phyloP scores from a whole-genome alignment of 2,888 invertebrate species.

The Habrosyne pyritoides region DNA sequence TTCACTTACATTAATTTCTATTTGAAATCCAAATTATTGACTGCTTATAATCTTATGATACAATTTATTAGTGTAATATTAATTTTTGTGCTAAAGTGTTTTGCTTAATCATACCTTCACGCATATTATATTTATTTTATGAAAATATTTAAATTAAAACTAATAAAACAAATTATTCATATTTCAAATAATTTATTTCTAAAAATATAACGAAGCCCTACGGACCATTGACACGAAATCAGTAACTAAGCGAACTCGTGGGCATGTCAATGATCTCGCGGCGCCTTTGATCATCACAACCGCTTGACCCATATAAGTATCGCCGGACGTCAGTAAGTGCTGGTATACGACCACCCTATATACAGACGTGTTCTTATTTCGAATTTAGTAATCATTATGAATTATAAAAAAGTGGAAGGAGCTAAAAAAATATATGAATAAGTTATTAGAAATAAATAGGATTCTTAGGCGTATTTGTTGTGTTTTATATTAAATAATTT shows the following conservation, averaged over 20 bases:
- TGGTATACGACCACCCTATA: constrained; percentile 36
- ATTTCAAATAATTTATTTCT: constrained; percentile 16
- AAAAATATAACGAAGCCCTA: constrained; percentile 17
- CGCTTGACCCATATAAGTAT: constrained; percentile 59
- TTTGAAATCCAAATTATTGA: no score
- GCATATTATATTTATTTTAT: no score
- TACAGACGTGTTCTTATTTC: constrained; percentile 24
- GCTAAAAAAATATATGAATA: neutral
- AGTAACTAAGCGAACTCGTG: constrained; percentile 41
- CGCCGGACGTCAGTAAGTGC: constrained; percentile 53
- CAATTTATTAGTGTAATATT: no score
- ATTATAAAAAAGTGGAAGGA: neutral
- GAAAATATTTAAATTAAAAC: no score
- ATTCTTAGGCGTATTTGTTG: no score
- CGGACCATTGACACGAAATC: constrained; percentile 53
- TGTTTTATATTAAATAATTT: no score
- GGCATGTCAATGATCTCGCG: constrained; percentile 57
- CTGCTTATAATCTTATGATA: no score
- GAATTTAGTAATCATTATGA: neutral
- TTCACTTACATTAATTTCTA: no score
- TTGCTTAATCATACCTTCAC: no score
- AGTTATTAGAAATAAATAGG: no score
- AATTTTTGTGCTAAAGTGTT: no score
- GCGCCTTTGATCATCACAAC: constrained; percentile 55
- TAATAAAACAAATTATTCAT: neutral